Evolutionary conservation across 2,888 invertebrate genomes (phyloP).

Genomic region (Agrochola litura): DNA sequence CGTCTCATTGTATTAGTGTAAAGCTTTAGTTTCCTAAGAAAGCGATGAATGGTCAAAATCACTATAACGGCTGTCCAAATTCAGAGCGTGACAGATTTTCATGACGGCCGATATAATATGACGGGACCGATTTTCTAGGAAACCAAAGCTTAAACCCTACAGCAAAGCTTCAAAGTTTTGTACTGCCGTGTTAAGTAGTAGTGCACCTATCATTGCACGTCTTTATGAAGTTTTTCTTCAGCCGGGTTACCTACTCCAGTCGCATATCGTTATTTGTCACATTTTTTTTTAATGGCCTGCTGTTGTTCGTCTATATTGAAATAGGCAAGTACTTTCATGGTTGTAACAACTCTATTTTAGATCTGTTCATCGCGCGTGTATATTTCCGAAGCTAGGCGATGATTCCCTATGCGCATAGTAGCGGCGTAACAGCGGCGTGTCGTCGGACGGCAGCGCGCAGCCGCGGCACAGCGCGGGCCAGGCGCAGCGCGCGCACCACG

Average conservation of each 20-base stretch:
- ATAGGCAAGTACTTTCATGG: neutral
- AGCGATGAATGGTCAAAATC: no score
- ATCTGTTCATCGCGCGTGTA: neutral
- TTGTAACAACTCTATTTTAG: neutral
- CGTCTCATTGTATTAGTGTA: neutral
- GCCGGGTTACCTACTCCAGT: neutral
- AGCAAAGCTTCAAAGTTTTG: neutral
- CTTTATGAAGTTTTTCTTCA: neutral
- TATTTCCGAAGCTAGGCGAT: neutral
- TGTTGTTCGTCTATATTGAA: neutral
- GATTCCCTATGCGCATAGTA: neutral
- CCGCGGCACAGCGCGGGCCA: conserved; percentile 97
- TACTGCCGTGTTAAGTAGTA: neutral
- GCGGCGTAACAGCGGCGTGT: conserved; percentile 72
- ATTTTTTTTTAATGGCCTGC: neutral
- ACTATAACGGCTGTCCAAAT: no score
- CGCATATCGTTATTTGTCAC: neutral
- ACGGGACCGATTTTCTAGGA: no score
- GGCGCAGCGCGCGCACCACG: conserved; percentile 93
- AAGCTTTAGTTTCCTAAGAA: no score
- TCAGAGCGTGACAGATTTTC: no score
- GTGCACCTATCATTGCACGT: neutral
- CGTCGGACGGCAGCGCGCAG: conserved; percentile 92
- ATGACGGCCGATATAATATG: no score
- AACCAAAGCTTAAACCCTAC: neutral